phyloP scores from a whole-genome alignment of 2,113 vertebrate species.

The Scomber scombrus region DNA sequence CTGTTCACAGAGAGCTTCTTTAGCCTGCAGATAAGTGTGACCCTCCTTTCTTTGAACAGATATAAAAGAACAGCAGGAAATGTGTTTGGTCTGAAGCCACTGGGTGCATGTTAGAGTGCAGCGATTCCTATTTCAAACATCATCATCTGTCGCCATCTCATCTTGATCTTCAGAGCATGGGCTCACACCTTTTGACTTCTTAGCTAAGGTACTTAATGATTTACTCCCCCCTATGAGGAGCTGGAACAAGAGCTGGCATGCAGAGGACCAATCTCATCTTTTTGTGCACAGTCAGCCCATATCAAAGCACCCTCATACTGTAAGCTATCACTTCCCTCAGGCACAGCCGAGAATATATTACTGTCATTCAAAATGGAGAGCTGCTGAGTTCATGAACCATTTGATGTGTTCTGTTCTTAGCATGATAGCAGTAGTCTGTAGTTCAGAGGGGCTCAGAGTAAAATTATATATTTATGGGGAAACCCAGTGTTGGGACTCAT shows the following conservation, averaged over 20 bases:
- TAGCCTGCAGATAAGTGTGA: slow-evolving; percentile 34
- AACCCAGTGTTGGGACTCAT: neutral
- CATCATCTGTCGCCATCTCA: slow-evolving; percentile 26
- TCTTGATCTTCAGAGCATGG: slow-evolving; percentile 32
- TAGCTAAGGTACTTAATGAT: slow-evolving; percentile 54
- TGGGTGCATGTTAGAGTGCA: slow-evolving; percentile 4
- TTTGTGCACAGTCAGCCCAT: slow-evolving; percentile 26
- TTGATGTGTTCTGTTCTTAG: slow-evolving; percentile 12
- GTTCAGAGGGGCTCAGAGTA: neutral
- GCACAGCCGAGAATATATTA: slow-evolving; percentile 29
- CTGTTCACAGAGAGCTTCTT: slow-evolving; percentile 25
- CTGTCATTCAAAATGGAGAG: slow-evolving; percentile 35
- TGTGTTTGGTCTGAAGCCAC: slow-evolving; percentile 26
- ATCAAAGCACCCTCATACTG: slow-evolving; percentile 38
- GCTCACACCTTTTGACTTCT: slow-evolving; percentile 30
- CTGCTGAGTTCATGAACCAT: slow-evolving; percentile 35
- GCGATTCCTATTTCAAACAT: slow-evolving; percentile 15
- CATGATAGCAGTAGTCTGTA: neutral
- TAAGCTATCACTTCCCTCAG: slow-evolving; percentile 38
- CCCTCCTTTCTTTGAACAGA: slow-evolving; percentile 3
- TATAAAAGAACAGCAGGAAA: slow-evolving; percentile 29
- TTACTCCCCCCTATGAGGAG: slow-evolving; percentile 33
- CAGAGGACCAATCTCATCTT: slow-evolving; percentile 32
- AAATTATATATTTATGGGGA: slow-evolving; percentile 20
- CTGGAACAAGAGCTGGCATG: slow-evolving; percentile 66